Percentiles rank a stretch among this genome's conserved stretches.
Evolutionary conservation across 2,888 invertebrate species (phyloP).

Genomic region (Eucera pruinosa): DNA sequence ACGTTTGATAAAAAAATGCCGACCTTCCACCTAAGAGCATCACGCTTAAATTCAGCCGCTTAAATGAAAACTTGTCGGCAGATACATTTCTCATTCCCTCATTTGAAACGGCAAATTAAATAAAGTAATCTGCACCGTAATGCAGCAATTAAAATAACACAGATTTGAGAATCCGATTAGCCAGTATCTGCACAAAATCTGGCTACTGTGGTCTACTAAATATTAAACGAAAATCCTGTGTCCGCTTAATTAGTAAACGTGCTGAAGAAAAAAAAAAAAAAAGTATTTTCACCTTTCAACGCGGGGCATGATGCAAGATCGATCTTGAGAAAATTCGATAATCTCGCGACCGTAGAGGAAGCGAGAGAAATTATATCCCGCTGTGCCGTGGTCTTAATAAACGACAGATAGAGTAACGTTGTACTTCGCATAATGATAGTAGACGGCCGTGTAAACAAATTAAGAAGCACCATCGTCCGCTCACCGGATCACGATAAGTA

Average conservation of each 20-base stretch:
- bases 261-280: no score
- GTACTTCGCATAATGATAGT: conserved; percentile 47
- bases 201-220: neutral
- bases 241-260: no score
- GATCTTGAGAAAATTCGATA: conserved; percentile 27
- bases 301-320: neutral
- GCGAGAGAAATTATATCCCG: conserved; percentile 42
- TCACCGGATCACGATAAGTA: conserved; percentile 51
- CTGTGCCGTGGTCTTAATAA: conserved; percentile 25
- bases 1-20: no score
- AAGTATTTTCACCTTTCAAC: no score
- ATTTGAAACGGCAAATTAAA: conserved; percentile 17
- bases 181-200: conserved; percentile 5
- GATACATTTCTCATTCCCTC: neutral
- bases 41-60: no score
- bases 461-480: conserved; percentile 46
- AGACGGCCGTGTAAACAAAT: conserved; percentile 56
- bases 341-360: neutral
- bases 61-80: neutral
- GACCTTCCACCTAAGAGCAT: no score
- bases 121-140: conserved; percentile 5
- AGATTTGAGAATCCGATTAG: conserved; percentile 26
- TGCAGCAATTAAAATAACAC: conserved; percentile 15
- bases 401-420: conserved; percentile 18
- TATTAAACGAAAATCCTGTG: neutral